Conservation (phyloP, 2,113 vertebrate species). For the Oxyura jamaicensis region DNA sequence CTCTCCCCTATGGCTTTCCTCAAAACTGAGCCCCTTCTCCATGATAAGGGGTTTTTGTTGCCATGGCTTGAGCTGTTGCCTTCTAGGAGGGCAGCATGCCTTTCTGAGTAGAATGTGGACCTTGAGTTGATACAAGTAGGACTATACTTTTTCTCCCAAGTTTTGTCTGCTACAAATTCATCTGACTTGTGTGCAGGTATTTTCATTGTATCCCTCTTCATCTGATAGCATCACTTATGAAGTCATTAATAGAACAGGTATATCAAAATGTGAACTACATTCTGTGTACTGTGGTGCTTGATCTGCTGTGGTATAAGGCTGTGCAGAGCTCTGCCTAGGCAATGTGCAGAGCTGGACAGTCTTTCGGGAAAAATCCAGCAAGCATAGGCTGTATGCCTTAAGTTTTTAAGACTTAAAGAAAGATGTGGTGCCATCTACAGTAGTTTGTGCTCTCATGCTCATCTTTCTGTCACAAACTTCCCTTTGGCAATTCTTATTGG, state of each 20-base stretch:
- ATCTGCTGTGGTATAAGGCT: background rate
- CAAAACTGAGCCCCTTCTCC: background rate
- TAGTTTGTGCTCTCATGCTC: background rate
- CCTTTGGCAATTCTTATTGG: background rate
- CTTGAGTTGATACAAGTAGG: background rate
- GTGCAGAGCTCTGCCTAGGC: background rate
- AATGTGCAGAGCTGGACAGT: background rate
- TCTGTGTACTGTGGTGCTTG: background rate
- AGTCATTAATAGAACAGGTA: background rate
- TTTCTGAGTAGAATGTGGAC: background rate
- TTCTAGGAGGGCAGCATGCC: background rate
- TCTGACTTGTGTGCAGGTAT: background rate
- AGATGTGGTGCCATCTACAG: background rate
- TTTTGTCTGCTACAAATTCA: background rate
- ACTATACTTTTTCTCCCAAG: background rate
- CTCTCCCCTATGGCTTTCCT: background rate
- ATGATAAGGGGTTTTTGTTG: background rate
- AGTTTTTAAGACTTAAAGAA: background rate
- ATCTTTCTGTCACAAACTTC: background rate
- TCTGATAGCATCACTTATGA: background rate
- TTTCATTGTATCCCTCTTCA: background rate
- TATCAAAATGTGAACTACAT: background rate
- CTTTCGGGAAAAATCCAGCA: background rate
- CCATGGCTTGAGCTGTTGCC: background rate
- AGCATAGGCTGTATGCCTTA: background rate